These are phyloP conservation scores for Meandrusa payeni DNA, from an alignment of 2,888 invertebrate genomes.

Conservation along the genomic window DNA sequence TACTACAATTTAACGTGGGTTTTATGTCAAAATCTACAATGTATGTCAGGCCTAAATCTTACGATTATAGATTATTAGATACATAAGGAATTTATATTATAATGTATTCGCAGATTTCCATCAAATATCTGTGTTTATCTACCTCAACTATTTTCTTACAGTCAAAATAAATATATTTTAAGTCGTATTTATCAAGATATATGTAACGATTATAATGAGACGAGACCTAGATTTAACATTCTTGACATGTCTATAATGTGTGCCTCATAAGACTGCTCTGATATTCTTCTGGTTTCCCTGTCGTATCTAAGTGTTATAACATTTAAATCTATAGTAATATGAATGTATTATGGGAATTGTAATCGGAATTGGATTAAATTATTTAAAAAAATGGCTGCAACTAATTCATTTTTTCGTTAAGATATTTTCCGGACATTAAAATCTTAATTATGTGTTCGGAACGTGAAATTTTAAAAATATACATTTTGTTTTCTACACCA, in stretches of 20 bases:
- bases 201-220: not conserved
- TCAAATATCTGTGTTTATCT: constrained; percentile 13
- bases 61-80: constrained; percentile 12
- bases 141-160: constrained; percentile 22
- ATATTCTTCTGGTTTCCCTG: constrained; percentile 15
- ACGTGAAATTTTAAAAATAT: too few species aligned
- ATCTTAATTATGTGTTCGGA: too few species aligned
- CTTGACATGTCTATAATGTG: constrained; percentile 8
- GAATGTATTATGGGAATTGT: not conserved
- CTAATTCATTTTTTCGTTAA: too few species aligned
- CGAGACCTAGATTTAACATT: constrained; percentile 11
- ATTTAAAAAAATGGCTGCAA: too few species aligned
- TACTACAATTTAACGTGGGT: too few species aligned
- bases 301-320: constrained; percentile 10
- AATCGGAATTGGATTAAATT: too few species aligned
- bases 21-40: not conserved
- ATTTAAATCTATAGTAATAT: constrained; percentile 12
- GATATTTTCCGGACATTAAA: too few species aligned
- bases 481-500: too few species aligned
- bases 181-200: not conserved
- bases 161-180: not conserved
- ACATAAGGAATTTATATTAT: not conserved
- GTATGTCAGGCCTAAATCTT: not conserved
- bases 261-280: constrained; percentile 18
- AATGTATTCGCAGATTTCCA: constrained; percentile 3